phyloP scores from a whole-genome alignment of 2,113 vertebrate species.

The Lagopus leucura region DNA sequence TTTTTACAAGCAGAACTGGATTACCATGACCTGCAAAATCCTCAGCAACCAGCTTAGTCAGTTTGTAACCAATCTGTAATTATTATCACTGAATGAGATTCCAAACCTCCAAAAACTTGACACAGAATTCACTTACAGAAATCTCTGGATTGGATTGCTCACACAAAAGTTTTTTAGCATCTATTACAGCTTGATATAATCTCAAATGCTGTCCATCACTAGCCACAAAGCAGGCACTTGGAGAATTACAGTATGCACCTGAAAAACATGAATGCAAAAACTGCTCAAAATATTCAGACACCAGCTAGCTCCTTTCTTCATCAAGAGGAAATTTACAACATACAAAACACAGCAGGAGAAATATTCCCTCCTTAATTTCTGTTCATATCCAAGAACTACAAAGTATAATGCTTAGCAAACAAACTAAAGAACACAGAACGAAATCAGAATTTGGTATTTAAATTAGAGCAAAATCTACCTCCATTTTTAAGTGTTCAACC shows the following conservation, averaged over 20 bases:
- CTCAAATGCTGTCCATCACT: conserved; percentile 93
- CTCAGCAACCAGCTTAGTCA: background rate
- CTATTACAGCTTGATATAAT: conserved; percentile 96
- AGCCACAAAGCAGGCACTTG: conserved; percentile 97
- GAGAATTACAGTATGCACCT: conserved; percentile 97
- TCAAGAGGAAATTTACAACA: background rate
- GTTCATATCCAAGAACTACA: background rate
- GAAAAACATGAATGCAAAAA: conserved; percentile 52
- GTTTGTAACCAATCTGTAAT: background rate
- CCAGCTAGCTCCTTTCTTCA: background rate
- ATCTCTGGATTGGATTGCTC: conserved; percentile 96
- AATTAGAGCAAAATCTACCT: background rate
- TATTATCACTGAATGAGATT: background rate
- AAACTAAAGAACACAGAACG: background rate
- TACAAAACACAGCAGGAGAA: background rate
- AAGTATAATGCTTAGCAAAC: background rate
- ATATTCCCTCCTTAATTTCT: background rate
- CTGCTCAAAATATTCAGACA: background rate
- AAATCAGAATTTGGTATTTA: background rate
- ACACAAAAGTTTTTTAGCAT: conserved; percentile 94
- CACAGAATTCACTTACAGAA: conserved; percentile 85
- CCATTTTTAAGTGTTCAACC: background rate
- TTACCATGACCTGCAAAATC: background rate
- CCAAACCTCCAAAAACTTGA: background rate
- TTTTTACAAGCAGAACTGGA: background rate